Conservation (phyloP, 2,888 invertebrate genomes). For the Lasius platythorax region DNA sequence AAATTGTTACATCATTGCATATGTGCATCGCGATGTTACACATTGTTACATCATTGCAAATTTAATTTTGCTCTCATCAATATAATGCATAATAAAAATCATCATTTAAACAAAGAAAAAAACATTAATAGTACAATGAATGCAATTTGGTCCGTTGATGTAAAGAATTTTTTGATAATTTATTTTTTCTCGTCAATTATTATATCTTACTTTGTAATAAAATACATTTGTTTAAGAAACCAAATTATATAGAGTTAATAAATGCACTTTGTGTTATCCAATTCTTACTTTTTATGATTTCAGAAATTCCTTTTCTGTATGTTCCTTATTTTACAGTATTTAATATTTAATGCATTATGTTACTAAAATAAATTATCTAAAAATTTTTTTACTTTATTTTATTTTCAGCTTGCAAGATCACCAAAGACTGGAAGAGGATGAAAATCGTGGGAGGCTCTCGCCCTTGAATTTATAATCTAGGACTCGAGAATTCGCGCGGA, state of each 20-base stretch:
- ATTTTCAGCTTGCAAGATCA: not conserved
- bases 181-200: not conserved
- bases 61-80: conserved; percentile 2
- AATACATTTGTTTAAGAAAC: not conserved
- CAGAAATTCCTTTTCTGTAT: not conserved
- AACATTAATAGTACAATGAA: not conserved
- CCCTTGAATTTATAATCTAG: conserved; percentile 30
- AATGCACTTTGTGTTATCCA: not conserved
- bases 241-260: not conserved
- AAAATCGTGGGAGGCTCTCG: conserved; percentile 25
- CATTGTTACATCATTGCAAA: conserved; percentile 40
- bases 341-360: not conserved
- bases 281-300: not conserved
- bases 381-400: not conserved
- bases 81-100: conserved; percentile 23
- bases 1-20: not conserved
- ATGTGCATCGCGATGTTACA: not conserved
- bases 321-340: not conserved
- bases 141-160: not conserved
- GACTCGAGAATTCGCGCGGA: conserved; percentile 47
- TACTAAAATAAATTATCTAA: not conserved
- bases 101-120: not conserved
- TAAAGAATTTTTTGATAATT: not conserved
- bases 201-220: not conserved
- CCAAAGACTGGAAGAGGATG: conserved; percentile 35